Evolutionary conservation across 2,113 vertebrate species (phyloP).

Genomic region (Empidonax alnorum): DNA sequence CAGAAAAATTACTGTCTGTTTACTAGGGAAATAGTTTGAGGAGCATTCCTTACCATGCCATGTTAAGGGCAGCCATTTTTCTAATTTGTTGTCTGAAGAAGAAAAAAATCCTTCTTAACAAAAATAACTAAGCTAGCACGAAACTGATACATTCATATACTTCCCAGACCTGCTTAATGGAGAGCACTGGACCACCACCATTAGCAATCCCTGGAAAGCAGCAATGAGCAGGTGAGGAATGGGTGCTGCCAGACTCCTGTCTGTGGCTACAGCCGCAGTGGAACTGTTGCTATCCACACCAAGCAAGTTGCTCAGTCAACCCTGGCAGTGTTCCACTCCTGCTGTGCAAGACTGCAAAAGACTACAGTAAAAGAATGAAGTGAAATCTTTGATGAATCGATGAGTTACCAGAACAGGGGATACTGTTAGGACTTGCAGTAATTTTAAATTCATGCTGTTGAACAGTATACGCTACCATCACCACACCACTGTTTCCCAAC

Average conservation of each 20-base stretch:
- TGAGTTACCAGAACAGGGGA: neutral
- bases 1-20: neutral
- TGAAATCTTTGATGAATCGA: neutral
- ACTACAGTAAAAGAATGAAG: neutral
- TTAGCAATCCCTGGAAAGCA: neutral
- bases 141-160: accelerated
- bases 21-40: neutral
- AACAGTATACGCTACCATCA: neutral
- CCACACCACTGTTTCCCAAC: neutral
- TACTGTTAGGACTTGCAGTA: neutral
- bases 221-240: accelerated
- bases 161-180: neutral
- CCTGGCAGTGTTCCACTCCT: neutral
- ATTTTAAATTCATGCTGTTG: neutral
- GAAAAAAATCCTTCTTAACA: neutral
- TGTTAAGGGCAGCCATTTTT: neutral
- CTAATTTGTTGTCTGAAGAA: neutral
- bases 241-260: neutral
- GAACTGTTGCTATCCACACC: neutral
- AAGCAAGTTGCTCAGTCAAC: neutral
- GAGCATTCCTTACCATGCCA: neutral
- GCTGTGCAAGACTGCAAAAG: neutral
- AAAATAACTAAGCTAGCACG: neutral
- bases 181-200: neutral
- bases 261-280: neutral